Base-by-base conservation (phyloP, 2,797 vertebrate genomes). In the Aselliscus stoliczkanus region DNA sequence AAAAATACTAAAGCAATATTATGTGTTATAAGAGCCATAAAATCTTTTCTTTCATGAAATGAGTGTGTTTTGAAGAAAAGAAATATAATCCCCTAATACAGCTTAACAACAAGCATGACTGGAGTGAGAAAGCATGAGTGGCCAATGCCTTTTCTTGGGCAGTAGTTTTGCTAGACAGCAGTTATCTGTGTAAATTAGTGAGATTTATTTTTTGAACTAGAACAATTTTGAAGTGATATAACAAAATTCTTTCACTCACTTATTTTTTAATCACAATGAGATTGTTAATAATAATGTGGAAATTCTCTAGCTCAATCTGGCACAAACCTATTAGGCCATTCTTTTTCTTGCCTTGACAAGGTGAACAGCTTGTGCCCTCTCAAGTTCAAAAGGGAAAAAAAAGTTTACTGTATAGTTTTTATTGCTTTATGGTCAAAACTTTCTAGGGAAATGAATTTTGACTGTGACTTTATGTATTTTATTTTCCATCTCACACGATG, bases 401-500 rank as follows among this genome's bases (percentile, higher is more conserved):
- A 64, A 47, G 7, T 56, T 72, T 21, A 58, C 72, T 94, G 75
- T 84, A 47, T 86, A 72, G 92, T 85, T 93, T 4, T 5, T 67
- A 56, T 72, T 67, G 14, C 7, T 88, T 81, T 72, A 52, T 25
- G 76, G n/a, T 82, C 65, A 85, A 92, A 64, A 50, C 42, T 93
- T 96, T 75, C 79, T 65, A 56, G 3, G 37, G 27, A 93, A 92
- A 94, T 94, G 23, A 88, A 86, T 97, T 92, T 85, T 70, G 73
- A 15, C 60, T 58, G 4, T 82, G 92, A 82, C 10, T 97, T 92
- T 85, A 73, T 21, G 14, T 42, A 90, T 84, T 96, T 94, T 60
- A 83, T 92, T 97, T 97, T 97, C 81, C 58, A 84, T 85, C 25
- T 94, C 90, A 86, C 64, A 93, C 37, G 27, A 88, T 76, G 91